These are phyloP conservation scores for Heptranchias perlo DNA, from an alignment of 2,113 vertebrate genomes.

Conservation along the genomic window DNA sequence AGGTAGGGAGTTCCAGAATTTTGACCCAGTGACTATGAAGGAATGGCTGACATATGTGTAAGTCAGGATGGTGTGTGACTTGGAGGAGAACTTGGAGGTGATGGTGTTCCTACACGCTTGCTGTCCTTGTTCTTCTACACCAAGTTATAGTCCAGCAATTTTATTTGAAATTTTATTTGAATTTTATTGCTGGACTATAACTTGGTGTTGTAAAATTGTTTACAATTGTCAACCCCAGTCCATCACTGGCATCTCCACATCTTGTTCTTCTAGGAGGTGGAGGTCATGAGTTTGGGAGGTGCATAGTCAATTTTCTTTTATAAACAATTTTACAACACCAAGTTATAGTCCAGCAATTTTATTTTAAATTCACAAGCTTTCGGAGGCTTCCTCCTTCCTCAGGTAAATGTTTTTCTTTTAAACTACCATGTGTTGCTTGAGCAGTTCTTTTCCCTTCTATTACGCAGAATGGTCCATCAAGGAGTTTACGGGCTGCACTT, in stretches of 20 bases:
- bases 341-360: no score
- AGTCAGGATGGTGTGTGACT: neutral
- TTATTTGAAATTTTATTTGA: no score
- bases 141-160: no score
- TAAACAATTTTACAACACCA: no score
- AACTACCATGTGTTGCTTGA: neutral
- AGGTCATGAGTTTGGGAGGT: neutral
- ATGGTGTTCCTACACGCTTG: neutral
- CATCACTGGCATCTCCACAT: no score
- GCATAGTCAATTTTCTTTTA: neutral
- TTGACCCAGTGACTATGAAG: neutral
- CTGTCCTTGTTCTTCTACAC: no score
- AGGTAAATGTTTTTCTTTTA: no score
- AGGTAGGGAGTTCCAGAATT: neutral
- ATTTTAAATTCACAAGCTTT: no score
- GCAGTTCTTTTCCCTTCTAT: neutral
- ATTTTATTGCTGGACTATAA: no score
- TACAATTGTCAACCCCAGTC: no score
- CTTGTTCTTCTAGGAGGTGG: neutral
- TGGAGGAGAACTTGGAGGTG: neutral
- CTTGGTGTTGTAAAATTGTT: no score
- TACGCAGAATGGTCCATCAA: slow-evolving; percentile 81
- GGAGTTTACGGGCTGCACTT: slow-evolving; percentile 88
- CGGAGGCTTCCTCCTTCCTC: no score
- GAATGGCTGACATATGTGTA: neutral